Evolutionary conservation across 2,888 invertebrate genomes (phyloP), one percentile per base, ranked within the genome.

Genomic region (Himalopsyche japonica): DNA sequence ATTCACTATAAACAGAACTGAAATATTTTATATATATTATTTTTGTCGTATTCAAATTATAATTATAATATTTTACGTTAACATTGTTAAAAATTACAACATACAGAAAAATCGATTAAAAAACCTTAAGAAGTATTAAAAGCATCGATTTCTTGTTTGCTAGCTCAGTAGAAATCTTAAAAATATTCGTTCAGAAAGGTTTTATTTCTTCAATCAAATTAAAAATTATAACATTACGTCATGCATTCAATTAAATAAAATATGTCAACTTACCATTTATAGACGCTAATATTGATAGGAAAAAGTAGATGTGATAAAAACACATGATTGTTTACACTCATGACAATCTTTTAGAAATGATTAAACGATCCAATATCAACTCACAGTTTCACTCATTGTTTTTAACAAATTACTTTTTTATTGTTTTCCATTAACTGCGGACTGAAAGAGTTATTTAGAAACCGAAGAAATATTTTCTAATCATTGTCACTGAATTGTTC

Each of bases 341-440:
- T 86, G 81, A 79, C 84, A 84, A 57, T 20, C 82, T 47, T 37
- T 80, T 70, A 18, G n/a, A 37, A 84, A 64, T 80, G 78, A 43
- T 82, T 57, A 49, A 82, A 76, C 70, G 24, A 76, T 78, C 57
- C 43, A 43, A 18, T 76, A 82, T 85, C 86, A 86, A 85, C 86
- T 86, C 76, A 84, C 84, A 24, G 85, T 85, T 81, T 86, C 86
- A 85, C 86, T 82, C 86, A 86, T 85, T 80, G 27, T 77, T 76
- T 76, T 78, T 57, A 32, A n/a, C 15, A 34, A 27, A 24, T 37
- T n/a, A 15, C 81, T 77, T 48, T 76, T 47, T 10, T 81, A 27
- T 27, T 76, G 76, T 24, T n/a, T 79, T 18, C 7, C 27, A 27
- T 8, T 4, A 79, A 79, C 43, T 27, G 48, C 3, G 3, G 12